Base-by-base conservation (phyloP, 35 echinoderm and acorn worm genomes). In the Apostichopus californicus region DNA sequence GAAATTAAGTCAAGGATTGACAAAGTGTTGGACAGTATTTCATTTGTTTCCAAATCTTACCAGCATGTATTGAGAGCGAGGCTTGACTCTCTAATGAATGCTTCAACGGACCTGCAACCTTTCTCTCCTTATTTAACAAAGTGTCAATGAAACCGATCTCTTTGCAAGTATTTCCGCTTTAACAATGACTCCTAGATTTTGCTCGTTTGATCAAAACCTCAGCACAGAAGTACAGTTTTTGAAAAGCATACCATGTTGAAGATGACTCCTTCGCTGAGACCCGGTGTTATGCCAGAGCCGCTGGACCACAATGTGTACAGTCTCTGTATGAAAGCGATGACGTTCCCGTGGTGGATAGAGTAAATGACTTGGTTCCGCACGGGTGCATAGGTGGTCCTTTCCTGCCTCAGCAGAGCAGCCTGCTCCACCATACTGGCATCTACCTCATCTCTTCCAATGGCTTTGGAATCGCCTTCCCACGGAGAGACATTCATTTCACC, bases 351-450 rank as follows among this genome's bases (percentile, higher is more conserved):
- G 28, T 87, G 86, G 9, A 5, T 66, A 9, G 86, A 87, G 21
- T 64, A 87, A 17, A 71, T 64, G 18, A 87, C 86, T 18, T 28
- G 6, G 25, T 87, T 23, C 26, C 25, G 18, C 15, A 0, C 14
- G 12, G 18, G 66, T 13, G 18, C 28, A 10, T 87, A 59, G 23
- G n/a, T n/a, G 12, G 86, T 61, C 86, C 59, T 9, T 14, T 65
- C n/a, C 18, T 24, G 54, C 0, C 17, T 6, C 6, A 87, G 23
- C 9, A 87, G 58, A 0, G 25, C 24, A 5, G 13, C 86, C 22
- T 87, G 86, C 26, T 87, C 86, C 2, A 64, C 86, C 86, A 87
- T 87, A 59, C 86, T 61, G 12, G 86, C 58, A 22, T 87, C 86
- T 13, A 63, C 14, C 59, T 87, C 86, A 66, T 87, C 86, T 13